These are phyloP conservation scores for Glaucomys volans DNA, from an alignment of 2,113 vertebrate species.

Conservation along the genomic window DNA sequence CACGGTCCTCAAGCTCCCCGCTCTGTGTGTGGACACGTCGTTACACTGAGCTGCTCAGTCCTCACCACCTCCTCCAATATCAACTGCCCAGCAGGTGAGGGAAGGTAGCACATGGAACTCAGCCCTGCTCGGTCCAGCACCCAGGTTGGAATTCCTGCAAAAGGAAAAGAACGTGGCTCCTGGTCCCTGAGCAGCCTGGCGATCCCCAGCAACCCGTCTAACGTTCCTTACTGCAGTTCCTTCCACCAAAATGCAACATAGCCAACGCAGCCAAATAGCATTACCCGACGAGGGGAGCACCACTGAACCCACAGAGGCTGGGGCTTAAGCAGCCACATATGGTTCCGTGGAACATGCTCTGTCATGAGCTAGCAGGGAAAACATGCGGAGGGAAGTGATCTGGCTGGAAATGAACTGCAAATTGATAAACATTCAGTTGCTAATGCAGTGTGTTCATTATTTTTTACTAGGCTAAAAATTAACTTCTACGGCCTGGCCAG, in stretches of 20 bases:
- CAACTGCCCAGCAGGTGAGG: background rate
- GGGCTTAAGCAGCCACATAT: conserved; percentile 58
- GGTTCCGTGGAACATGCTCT: conserved; percentile 61
- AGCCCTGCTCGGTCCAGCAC: background rate
- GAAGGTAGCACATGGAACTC: background rate
- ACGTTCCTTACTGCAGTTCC: background rate
- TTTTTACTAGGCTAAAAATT: conserved; percentile 87
- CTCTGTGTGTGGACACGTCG: background rate
- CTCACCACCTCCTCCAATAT: background rate
- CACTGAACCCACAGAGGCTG: background rate
- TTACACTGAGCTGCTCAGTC: background rate
- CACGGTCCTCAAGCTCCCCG: fast-evolving
- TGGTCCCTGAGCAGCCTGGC: background rate
- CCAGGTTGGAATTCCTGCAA: background rate
- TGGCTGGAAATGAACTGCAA: conserved; percentile 85
- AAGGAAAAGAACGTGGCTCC: background rate
- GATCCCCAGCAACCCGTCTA: background rate
- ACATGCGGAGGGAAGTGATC: conserved; percentile 46
- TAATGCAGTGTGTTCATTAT: conserved; percentile 84
- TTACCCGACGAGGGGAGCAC: conserved; percentile 48
- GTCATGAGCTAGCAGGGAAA: conserved; percentile 66
- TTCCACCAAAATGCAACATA: background rate
- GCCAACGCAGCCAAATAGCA: conserved; percentile 30
- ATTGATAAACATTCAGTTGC: conserved; percentile 80
- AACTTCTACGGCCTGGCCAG: conserved; percentile 82